Conservation (phyloP, 2,888 invertebrate species). For the Epinotia ramella region DNA sequence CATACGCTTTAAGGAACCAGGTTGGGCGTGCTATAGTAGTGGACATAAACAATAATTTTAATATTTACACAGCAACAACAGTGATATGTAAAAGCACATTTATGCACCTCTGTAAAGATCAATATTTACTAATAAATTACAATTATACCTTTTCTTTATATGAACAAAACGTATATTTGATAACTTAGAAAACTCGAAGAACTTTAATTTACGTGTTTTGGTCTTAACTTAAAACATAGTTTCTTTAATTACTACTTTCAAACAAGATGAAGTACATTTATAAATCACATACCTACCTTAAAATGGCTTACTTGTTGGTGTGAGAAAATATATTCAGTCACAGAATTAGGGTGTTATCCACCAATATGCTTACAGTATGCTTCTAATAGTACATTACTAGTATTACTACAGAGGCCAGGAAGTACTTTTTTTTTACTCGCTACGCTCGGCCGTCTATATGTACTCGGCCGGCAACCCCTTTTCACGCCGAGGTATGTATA, state of each 20-base stretch:
- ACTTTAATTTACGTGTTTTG: background rate
- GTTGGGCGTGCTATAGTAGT: background rate
- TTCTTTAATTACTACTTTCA: background rate
- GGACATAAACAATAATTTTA: background rate
- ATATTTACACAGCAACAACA: background rate
- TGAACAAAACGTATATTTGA: too few relatives aligned
- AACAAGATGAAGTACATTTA: conserved; percentile 14
- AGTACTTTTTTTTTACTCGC: too few relatives aligned
- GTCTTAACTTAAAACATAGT: background rate
- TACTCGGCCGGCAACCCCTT: too few relatives aligned
- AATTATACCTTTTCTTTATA: background rate
- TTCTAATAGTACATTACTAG: background rate
- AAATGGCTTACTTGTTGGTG: background rate
- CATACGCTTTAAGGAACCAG: background rate
- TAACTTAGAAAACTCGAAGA: too few relatives aligned
- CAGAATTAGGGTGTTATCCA: background rate
- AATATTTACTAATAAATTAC: background rate
- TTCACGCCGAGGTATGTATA: too few relatives aligned
- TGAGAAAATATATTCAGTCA: background rate
- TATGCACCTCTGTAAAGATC: background rate
- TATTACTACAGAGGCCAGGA: too few relatives aligned
- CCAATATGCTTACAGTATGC: background rate
- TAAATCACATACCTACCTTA: conserved; percentile 10
- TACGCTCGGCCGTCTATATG: too few relatives aligned
- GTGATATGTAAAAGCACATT: background rate